Evolutionary conservation across 2,113 vertebrate genomes (phyloP).

Genomic region (Lepus europaeus): DNA sequence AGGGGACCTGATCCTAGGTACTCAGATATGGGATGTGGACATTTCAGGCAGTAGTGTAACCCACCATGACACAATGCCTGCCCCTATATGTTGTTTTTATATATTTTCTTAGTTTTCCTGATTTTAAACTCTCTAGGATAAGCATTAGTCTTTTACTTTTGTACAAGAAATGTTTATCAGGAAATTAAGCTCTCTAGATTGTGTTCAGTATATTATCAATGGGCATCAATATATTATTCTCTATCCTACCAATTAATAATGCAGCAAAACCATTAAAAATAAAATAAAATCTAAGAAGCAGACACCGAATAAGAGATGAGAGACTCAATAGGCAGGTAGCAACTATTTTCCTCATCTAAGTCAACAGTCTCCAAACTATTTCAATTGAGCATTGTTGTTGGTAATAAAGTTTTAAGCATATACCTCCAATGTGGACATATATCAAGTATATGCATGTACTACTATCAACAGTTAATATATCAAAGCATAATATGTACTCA

Average conservation of each 20-base stretch:
- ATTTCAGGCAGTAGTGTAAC: no score
- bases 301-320: background rate
- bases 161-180: constrained; percentile 46
- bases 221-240: constrained; percentile 45
- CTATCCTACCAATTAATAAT: background rate
- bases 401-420: constrained; percentile 2
- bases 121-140: constrained; percentile 26
- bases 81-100: background rate
- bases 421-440: background rate
- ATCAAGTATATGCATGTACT: background rate
- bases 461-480: constrained; percentile 12
- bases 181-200: constrained; percentile 28
- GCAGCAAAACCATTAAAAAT: constrained; percentile 32
- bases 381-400: constrained; percentile 1
- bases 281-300: background rate
- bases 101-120: constrained; percentile 45
- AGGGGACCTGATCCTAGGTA: no score
- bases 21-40: no score
- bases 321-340: background rate
- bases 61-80: no score
- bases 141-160: constrained; percentile 42
- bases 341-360: constrained; percentile 36
- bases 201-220: constrained; percentile 13
- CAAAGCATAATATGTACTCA: constrained; percentile 1
- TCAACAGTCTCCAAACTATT: background rate